Conservation (phyloP, 2,888 invertebrate genomes). For the Pachliopta kotzebuea region DNA sequence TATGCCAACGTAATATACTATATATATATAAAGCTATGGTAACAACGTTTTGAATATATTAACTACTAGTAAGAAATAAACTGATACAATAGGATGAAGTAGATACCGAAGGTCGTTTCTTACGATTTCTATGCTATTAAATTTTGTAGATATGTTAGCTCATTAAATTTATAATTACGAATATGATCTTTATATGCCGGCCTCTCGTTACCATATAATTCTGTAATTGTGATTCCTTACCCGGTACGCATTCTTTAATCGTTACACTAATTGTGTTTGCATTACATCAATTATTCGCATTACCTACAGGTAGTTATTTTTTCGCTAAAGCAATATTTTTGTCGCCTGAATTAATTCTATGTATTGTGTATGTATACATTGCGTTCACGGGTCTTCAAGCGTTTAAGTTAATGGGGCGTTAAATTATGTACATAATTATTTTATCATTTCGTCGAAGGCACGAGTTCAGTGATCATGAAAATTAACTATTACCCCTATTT, state of each 20-base stretch:
- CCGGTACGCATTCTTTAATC: not conserved
- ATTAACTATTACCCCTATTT: not conserved
- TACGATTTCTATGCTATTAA: slow-evolving; percentile 12
- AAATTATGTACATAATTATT: slow-evolving; percentile 7
- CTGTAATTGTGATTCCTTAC: not conserved
- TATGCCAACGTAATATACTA: too few relatives aligned
- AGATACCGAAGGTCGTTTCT: slow-evolving; percentile 21
- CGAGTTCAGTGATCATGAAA: slow-evolving; percentile 5
- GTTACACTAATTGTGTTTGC: slow-evolving; percentile 1
- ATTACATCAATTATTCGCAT: slow-evolving; percentile 7
- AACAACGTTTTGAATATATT: too few relatives aligned
- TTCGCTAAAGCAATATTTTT: not conserved
- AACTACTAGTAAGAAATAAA: too few relatives aligned
- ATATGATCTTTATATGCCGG: slow-evolving; percentile 2
- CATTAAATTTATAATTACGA: slow-evolving; percentile 12
- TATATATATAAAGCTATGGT: too few relatives aligned
- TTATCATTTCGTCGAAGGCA: not conserved
- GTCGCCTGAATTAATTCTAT: not conserved
- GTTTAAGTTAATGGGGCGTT: not conserved
- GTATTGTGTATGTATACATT: not conserved
- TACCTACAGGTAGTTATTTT: not conserved
- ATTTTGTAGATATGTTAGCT: slow-evolving; percentile 19
- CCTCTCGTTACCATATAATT: not conserved
- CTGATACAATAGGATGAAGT: not conserved
- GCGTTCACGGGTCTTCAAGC: not conserved